Percentiles rank a stretch among this genome's conserved stretches.
phyloP scores from a whole-genome alignment of 2,113 vertebrate species.

The Scomber scombrus region DNA sequence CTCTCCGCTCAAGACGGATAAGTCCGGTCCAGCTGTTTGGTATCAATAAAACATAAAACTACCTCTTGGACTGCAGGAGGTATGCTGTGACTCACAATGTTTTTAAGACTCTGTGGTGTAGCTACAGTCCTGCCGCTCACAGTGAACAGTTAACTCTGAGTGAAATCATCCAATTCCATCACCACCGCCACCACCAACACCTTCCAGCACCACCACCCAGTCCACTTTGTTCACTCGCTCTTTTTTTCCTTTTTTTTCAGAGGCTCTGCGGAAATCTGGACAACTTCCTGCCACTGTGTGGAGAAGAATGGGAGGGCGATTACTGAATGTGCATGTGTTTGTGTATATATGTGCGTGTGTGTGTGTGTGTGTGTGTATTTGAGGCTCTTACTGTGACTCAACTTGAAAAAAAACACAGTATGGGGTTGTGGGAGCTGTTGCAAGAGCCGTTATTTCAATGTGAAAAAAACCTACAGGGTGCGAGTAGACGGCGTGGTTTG shows the following conservation, averaged over 20 bases:
- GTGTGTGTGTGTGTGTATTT: conserved; percentile 44
- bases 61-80: conserved; percentile 4
- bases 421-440: conserved; percentile 6
- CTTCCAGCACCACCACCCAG: conserved; percentile 46
- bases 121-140: conserved; percentile 26
- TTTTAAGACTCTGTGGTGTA: neutral
- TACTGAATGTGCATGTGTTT: conserved; percentile 50
- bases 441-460: conserved; percentile 30
- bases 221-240: conserved; percentile 65
- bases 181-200: conserved; percentile 30
- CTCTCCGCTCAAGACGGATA: neutral
- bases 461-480: neutral
- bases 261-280: conserved; percentile 85
- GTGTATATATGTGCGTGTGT: conserved; percentile 31
- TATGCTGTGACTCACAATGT: neutral
- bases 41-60: neutral
- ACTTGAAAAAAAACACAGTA: conserved; percentile 12
- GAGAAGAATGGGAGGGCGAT: conserved; percentile 82
- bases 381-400: conserved; percentile 14
- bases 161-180: conserved; percentile 49
- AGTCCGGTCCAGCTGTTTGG: conserved; percentile 21
- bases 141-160: conserved; percentile 41
- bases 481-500: conserved; percentile 25
- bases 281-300: conserved; percentile 88
- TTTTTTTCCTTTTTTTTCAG: conserved; percentile 64